Conservation (phyloP, 1,140 invertebrate species). For the Leptinotarsa lineolata region DNA sequence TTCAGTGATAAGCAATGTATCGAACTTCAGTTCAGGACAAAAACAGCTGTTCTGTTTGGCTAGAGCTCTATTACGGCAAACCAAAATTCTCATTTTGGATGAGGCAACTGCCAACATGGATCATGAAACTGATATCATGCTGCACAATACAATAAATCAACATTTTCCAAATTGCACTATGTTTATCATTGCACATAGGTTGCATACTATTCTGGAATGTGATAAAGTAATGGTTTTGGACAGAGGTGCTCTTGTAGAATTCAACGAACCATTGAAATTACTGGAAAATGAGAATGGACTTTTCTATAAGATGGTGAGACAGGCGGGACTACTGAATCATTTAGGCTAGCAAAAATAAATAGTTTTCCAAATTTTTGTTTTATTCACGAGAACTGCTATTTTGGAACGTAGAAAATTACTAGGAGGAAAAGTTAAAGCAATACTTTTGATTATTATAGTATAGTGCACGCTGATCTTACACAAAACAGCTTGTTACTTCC, state of each 20-base stretch:
- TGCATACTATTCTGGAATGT: constrained; percentile 82
- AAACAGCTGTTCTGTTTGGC: constrained; percentile 79
- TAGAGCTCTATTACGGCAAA: constrained; percentile 72
- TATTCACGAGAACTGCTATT: too few species aligned
- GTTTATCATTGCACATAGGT: constrained; percentile 80
- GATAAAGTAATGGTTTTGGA: constrained; percentile 76
- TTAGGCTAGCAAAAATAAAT: constrained; percentile 63
- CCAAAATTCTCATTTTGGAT: constrained; percentile 79
- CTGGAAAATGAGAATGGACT: constrained; percentile 65
- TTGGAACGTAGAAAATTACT: too few species aligned
- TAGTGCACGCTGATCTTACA: too few species aligned
- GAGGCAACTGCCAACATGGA: constrained; percentile 74
- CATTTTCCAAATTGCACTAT: constrained; percentile 76
- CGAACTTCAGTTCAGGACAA: constrained; percentile 76
- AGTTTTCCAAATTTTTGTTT: too few species aligned
- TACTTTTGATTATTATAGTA: too few species aligned
- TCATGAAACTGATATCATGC: constrained; percentile 70
- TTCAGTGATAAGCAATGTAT: background rate
- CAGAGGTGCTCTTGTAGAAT: constrained; percentile 67
- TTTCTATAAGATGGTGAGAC: constrained; percentile 67
- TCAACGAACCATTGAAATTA: constrained; percentile 71
- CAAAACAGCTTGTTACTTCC: too few species aligned
- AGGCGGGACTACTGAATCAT: constrained; percentile 70
- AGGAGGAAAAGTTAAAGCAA: too few species aligned
- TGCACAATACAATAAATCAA: constrained; percentile 68